Conservation (phyloP, 2,113 vertebrate genomes). For the Cephalopterus ornatus region DNA sequence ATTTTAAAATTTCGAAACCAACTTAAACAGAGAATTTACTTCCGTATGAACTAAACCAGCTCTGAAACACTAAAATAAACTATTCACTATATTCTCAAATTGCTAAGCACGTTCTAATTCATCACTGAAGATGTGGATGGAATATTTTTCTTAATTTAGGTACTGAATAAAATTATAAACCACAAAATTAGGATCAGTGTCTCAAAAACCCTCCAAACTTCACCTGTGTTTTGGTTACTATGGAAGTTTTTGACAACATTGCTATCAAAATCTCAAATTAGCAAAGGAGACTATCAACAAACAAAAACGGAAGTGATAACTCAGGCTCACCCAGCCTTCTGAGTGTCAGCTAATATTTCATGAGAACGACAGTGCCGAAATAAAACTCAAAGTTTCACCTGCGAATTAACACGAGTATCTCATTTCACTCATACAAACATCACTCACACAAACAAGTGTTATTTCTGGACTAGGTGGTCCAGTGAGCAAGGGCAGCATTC, state of each 20-base stretch:
- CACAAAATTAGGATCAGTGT: not conserved
- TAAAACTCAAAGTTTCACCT: not conserved
- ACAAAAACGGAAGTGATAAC: not conserved
- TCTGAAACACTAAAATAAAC: not conserved
- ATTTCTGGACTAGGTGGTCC: not conserved
- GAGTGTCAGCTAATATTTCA: not conserved
- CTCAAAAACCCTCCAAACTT: not conserved
- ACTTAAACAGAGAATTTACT: not conserved
- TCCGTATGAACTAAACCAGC: not conserved
- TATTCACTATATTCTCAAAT: not conserved
- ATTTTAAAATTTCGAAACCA: not conserved
- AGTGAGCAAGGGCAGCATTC: not conserved
- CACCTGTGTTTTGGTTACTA: fast-evolving
- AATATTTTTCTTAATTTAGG: not conserved
- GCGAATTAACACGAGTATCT: not conserved
- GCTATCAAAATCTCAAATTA: not conserved
- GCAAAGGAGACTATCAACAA: not conserved
- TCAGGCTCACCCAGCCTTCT: not conserved
- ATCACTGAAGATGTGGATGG: fast-evolving
- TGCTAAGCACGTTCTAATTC: not conserved
- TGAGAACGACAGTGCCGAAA: not conserved
- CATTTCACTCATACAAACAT: not conserved
- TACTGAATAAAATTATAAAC: not conserved
- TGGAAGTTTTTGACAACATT: not conserved
- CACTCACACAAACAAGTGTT: not conserved